Evolutionary conservation across 2,888 invertebrate genomes (phyloP), one percentile per base, ranked within the genome.

Genomic region (Hecatera dysodea): DNA sequence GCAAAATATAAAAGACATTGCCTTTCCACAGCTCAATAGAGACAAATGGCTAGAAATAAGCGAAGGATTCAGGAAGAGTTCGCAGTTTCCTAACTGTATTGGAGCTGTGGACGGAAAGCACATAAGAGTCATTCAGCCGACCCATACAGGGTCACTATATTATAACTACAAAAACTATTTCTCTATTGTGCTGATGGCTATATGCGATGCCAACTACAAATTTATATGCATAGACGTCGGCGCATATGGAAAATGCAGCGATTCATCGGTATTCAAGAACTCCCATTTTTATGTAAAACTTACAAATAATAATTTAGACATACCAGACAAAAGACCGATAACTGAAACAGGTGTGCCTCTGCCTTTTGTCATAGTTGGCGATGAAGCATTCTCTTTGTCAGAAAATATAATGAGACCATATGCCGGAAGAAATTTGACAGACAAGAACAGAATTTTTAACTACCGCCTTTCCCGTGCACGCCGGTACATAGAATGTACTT

Each of bases 171-270:
- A 44, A 44, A 44, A 79, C 55, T 72, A 67, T 72, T 75, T 75
- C 56, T 78, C 80, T 33, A 65, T 82, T 36, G 72, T 79, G 50
- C 65, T 79, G 36, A 57, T 82, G 57, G 75, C 79, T 48, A 68
- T 74, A 69, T 74, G 71, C 62, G 82, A 80, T 61, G 67, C 68
- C 55, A 64, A 81, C 55, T 81, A 76, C 61, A 53, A 55, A 69
- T 80, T 74, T 69, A 69, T 74, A 24, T 65, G 65, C 46, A 50
- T 80, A 53, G 73, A 79, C 60, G 63, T 79, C 59, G 79, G 79
- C 52, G 56, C 72, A 46, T 64, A 75, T 59, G 73, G 72, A 24
- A 78, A 71, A 67, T 60, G 64, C 44, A 68, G 71, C 42, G 71
- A 74, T 68, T 71, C 68, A 12, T 46, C 62, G 39, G 48, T 76